These are phyloP conservation scores for Melanaphis sacchari DNA, from an alignment of 1,140 invertebrate species.

Conservation along the genomic window DNA sequence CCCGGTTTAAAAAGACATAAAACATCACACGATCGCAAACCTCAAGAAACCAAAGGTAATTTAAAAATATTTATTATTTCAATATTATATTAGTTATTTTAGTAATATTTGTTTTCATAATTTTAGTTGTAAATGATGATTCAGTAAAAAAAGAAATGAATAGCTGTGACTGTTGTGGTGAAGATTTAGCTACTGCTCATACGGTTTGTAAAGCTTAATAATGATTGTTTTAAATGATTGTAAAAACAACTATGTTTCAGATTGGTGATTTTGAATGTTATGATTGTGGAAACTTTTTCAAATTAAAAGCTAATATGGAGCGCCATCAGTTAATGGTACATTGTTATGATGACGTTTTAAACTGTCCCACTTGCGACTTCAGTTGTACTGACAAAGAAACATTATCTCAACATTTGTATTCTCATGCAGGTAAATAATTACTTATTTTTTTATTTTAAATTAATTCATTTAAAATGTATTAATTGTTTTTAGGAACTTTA, in stretches of 20 bases:
- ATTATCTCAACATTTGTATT: slow-evolving; percentile 67
- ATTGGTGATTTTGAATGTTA: slow-evolving; percentile 66
- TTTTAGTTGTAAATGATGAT: neutral
- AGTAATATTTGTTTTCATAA: neutral
- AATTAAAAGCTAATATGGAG: slow-evolving; percentile 65
- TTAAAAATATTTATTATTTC: neutral
- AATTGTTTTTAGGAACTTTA: slow-evolving; percentile 61
- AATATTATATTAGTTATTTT: neutral
- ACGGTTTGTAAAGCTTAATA: slow-evolving; percentile 62
- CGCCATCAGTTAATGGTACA: slow-evolving; percentile 66
- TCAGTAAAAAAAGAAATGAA: slow-evolving; percentile 60
- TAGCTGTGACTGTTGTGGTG: slow-evolving; percentile 67
- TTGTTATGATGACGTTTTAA: slow-evolving; percentile 64
- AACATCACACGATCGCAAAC: slow-evolving; percentile 46
- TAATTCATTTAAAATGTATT: neutral
- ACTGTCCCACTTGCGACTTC: slow-evolving; percentile 66
- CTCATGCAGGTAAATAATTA: slow-evolving; percentile 62
- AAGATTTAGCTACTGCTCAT: slow-evolving; percentile 67
- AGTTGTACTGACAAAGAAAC: slow-evolving; percentile 66
- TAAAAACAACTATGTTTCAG: slow-evolving; percentile 62
- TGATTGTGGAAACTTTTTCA: slow-evolving; percentile 69
- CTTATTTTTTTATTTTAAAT: neutral
- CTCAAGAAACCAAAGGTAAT: slow-evolving; percentile 1
- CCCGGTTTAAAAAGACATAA: slow-evolving; percentile 50
- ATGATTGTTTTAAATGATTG: neutral